phyloP scores from a whole-genome alignment of 2,113 vertebrate genomes.

The Microcebus lehilahytsara region DNA sequence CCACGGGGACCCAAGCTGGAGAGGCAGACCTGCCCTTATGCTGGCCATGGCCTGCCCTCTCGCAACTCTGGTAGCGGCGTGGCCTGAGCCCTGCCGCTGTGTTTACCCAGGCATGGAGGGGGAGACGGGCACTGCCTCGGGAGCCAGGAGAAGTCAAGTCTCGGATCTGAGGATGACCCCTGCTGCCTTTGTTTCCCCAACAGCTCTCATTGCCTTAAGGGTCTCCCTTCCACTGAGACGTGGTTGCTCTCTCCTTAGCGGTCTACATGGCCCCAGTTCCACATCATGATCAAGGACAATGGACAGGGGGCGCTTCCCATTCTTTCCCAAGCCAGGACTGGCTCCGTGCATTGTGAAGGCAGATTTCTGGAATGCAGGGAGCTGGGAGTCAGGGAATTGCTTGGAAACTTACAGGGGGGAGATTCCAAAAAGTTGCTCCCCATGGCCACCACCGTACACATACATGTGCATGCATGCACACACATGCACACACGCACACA shows the following conservation, averaged over 20 bases:
- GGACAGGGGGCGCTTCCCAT: neutral
- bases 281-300: neutral
- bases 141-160: neutral
- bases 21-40: neutral
- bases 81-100: neutral
- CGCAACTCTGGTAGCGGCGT: neutral
- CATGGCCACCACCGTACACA: no score
- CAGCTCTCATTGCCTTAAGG: neutral
- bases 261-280: neutral
- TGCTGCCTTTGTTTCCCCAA: neutral
- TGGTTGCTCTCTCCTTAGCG: neutral
- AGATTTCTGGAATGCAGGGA: neutral
- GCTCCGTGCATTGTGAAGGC: neutral
- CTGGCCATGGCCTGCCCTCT: neutral
- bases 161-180: neutral
- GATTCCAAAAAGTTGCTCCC: neutral
- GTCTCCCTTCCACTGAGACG: neutral
- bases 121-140: neutral
- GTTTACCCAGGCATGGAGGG: neutral
- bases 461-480: accelerated
- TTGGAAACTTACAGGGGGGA: accelerated
- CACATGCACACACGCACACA: accelerated
- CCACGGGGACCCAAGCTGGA: neutral
- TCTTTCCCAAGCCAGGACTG: neutral
- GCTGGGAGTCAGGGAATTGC: neutral